A percentile compares a stretch with the other conserved stretches of the same genome.
phyloP scores from a whole-genome alignment of 2,888 invertebrate genomes.

The Drosophila macrospina region DNA sequence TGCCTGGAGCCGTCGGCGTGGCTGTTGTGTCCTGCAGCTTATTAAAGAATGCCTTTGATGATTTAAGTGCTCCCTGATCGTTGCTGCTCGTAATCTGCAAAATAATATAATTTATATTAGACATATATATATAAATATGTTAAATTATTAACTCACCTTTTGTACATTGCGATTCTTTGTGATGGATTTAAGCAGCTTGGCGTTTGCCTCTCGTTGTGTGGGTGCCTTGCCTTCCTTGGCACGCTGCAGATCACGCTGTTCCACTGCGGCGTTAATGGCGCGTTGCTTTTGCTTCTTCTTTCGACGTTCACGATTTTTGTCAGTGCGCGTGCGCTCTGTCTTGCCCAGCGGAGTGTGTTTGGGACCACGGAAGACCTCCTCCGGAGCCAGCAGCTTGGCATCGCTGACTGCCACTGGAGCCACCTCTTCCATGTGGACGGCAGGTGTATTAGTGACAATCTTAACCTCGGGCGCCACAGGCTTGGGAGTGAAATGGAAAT shows the following conservation, averaged over 20 bases:
- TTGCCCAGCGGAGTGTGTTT: conserved; percentile 88
- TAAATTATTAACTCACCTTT: conserved; percentile 85
- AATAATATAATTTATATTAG: conserved; percentile 9
- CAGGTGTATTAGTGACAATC: conserved; percentile 95
- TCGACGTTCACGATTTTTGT: conserved; percentile 94
- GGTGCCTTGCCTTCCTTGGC: conserved; percentile 85
- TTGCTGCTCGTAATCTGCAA: conserved; percentile 78
- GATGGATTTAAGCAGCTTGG: conserved; percentile 88
- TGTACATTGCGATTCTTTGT: conserved; percentile 88
- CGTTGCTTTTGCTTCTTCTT: conserved; percentile 93
- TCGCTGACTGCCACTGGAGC: conserved; percentile 95
- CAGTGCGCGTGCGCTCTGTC: conserved; percentile 93
- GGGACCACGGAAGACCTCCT: conserved; percentile 91
- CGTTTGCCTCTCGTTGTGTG: conserved; percentile 86
- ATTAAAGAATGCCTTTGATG: conserved; percentile 94
- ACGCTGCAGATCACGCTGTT: conserved; percentile 86
- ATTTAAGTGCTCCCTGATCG: conserved; percentile 87
- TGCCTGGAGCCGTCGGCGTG: conserved; percentile 13
- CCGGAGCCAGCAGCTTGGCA: conserved; percentile 94
- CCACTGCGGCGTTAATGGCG: conserved; percentile 86
- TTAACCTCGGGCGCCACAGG: conserved; percentile 93
- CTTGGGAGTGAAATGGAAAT: conserved; percentile 97
- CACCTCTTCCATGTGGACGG: conserved; percentile 97
- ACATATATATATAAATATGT: neutral
- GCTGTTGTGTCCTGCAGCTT: conserved; percentile 91